phyloP scores from a whole-genome alignment of 2,797 vertebrate species.

The Cryptoblepharus egeriae region DNA sequence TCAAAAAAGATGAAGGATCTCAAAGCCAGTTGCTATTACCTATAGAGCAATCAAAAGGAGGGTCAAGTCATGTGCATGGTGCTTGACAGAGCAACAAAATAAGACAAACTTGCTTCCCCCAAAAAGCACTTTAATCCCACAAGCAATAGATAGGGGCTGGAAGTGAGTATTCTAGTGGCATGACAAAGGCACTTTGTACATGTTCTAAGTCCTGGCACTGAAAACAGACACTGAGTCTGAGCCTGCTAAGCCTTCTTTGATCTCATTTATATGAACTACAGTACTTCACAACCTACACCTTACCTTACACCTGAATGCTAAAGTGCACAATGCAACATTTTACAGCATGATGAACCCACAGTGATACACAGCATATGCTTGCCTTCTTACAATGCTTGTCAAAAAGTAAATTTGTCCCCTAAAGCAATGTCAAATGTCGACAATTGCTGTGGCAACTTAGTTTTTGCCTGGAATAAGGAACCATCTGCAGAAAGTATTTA shows the following conservation, averaged over 20 bases:
- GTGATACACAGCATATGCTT: neutral
- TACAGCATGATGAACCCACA: neutral
- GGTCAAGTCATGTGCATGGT: neutral
- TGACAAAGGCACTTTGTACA: neutral
- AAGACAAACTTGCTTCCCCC: neutral
- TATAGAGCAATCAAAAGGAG: neutral
- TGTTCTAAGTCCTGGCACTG: neutral
- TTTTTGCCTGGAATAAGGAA: neutral
- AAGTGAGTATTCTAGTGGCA: neutral
- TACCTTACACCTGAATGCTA: neutral
- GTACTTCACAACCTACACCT: neutral
- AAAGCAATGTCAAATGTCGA: neutral
- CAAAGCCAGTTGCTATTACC: neutral
- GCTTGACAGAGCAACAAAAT: neutral
- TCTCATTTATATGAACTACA: too few relatives aligned
- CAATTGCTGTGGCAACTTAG: neutral
- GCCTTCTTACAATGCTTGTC: neutral
- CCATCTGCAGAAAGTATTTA: neutral
- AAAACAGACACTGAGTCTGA: neutral
- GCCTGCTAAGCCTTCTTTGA: neutral
- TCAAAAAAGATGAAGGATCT: neutral
- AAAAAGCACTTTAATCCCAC: neutral
- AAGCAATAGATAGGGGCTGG: neutral
- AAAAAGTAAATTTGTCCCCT: neutral
- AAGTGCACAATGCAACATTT: neutral